Base-by-base conservation (phyloP, 1,140 invertebrate genomes). In the Hyles vespertilio region DNA sequence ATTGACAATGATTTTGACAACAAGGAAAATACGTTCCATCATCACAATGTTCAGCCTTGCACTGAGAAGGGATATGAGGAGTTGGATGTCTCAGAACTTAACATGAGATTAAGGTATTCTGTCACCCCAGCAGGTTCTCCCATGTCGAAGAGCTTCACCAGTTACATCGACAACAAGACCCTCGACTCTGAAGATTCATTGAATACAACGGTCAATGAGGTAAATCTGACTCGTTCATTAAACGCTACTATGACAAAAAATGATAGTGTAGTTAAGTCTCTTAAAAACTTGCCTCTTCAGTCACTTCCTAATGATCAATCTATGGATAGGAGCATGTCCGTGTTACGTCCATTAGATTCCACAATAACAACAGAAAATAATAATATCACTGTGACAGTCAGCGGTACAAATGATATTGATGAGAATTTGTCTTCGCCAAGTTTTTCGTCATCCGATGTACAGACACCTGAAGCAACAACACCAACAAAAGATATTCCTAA, bases 61-160 rank as follows among this genome's bases (percentile, higher is more conserved):
- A 80, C 77, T 5, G 85, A 89, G 54, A 89, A 87, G 56, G 84
- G 84, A 0, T 84, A 81, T 61, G 85, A 89, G 55, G 84, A 87
- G 46, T 56, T 89, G 63, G 85, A 89, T 68, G 78, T 81, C 0
- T 86, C 85, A 0, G 85, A 89, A 58, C 63, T 87, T 5, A 89
- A 84, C 56, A 89, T 87, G 82, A 85, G 84, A 69, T 61, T 86
- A 36, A 77, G 81, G 63, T 87, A 86, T 61, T 87, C 83, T 33
- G 60, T 84, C 5, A 89, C 82, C 9, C 84, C 82, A 11, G 74
- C 67, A 4, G 67, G 79, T 1, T 87, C 84, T 1, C 81, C 85
- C 10, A 88, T 88, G 85, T 83, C 84, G 5, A 85, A 79, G 67
- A 88, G 85, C 54, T 79, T 69, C 56, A 83, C 79, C 10, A 72